Percentiles rank a stretch among this genome's conserved stretches.
phyloP scores from a whole-genome alignment of 1,140 invertebrate species.

The Pseudomyrmex cubaensis region DNA sequence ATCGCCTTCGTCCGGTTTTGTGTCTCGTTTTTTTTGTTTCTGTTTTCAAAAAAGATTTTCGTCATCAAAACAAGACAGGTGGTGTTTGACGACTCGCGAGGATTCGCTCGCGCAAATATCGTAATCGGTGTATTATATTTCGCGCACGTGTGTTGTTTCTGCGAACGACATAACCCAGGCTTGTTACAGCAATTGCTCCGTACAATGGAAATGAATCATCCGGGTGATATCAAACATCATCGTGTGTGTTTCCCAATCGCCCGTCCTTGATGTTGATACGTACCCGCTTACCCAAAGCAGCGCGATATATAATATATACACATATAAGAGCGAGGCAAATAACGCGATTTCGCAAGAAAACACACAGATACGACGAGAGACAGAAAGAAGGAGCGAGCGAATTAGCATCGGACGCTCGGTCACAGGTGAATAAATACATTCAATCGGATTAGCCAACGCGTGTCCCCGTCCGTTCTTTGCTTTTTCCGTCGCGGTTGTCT shows the following conservation, averaged over 20 bases:
- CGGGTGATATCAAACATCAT: not conserved
- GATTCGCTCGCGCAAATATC: not conserved
- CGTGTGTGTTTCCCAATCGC: not conserved
- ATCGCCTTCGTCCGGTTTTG: not conserved
- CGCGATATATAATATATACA: not conserved
- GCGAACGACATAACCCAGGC: not conserved
- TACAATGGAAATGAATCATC: not conserved
- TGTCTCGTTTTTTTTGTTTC: not conserved
- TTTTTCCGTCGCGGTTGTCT: not conserved
- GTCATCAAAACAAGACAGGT: not conserved
- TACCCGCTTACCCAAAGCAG: not conserved
- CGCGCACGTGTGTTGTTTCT: not conserved
- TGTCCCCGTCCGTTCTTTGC: not conserved
- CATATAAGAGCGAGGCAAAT: not conserved
- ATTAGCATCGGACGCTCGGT: constrained; percentile 1
- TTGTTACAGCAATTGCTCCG: not conserved
- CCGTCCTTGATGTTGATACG: not conserved
- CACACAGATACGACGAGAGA: not conserved
- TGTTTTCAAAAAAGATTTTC: not conserved
- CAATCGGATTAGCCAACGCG: constrained; percentile 35
- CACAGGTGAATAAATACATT: not conserved
- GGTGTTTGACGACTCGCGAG: not conserved
- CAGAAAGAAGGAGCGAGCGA: not conserved
- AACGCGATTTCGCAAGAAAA: not conserved
- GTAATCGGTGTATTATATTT: not conserved